Percentiles rank a stretch among this genome's conserved stretches.
phyloP scores from a whole-genome alignment of 1,140 invertebrate species.

The Papilio polyxenes region DNA sequence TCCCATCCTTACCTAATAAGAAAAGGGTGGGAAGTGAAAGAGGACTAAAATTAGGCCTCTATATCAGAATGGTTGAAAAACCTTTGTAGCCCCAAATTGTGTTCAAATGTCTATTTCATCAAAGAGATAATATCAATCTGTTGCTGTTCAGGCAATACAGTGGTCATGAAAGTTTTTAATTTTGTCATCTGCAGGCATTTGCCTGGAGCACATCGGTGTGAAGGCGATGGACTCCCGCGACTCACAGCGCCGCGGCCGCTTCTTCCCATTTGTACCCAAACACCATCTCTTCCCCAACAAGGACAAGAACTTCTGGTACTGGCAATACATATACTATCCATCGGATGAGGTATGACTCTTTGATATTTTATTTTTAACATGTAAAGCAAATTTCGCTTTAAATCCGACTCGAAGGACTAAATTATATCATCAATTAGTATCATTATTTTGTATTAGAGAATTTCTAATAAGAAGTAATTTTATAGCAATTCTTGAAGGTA shows the following conservation, averaged over 20 bases:
- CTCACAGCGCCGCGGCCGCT: slow-evolving; percentile 90
- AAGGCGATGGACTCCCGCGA: slow-evolving; percentile 93
- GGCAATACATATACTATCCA: slow-evolving; percentile 96
- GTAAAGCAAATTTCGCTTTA: no score
- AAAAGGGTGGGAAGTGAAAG: no score
- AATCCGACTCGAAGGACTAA: not conserved
- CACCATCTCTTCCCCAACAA: slow-evolving; percentile 94
- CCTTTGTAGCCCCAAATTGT: no score
- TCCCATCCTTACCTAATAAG: no score
- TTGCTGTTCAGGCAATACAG: no score
- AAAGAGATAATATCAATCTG: no score
- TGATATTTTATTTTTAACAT: slow-evolving; percentile 15
- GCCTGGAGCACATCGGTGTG: slow-evolving; percentile 93
- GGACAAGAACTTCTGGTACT: slow-evolving; percentile 94
- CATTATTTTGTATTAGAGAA: no score
- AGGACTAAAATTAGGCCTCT: no score
- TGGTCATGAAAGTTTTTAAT: no score
- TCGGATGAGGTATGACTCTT: slow-evolving; percentile 86
- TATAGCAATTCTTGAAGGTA: not conserved
- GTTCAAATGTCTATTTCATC: no score
- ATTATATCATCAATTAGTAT: not conserved
- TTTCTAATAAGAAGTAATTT: no score
- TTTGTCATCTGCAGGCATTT: slow-evolving; percentile 83
- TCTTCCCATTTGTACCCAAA: slow-evolving; percentile 96
- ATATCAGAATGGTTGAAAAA: no score